phyloP scores from a whole-genome alignment of 2,113 vertebrate species.

The Morone chrysops region DNA sequence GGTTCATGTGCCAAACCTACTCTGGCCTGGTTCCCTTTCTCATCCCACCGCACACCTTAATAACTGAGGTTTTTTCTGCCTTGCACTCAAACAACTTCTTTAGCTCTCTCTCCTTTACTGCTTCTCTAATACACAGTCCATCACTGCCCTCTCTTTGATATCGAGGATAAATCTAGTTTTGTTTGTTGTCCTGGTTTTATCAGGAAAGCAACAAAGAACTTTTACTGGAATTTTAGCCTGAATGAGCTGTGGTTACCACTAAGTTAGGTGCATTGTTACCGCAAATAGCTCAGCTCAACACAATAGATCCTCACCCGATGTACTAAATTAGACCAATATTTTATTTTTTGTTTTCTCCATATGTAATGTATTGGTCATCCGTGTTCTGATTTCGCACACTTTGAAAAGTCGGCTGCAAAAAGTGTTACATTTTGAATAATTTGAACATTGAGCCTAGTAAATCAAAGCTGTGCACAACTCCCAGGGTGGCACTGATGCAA shows the following conservation, averaged over 20 bases:
- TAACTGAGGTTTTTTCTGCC: background rate
- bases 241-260: background rate
- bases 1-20: slow-evolving; percentile 20
- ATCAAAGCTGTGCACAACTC: background rate
- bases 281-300: background rate
- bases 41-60: background rate
- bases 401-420: background rate
- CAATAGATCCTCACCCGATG: background rate
- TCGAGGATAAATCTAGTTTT: background rate
- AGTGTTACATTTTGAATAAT: background rate
- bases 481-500: background rate
- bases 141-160: background rate
- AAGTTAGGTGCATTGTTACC: background rate
- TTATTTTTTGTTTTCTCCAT: background rate
- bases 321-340: background rate
- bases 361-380: background rate
- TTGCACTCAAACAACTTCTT: background rate
- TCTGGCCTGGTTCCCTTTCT: background rate
- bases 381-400: background rate
- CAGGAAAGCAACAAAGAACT: background rate
- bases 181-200: background rate
- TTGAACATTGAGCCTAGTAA: background rate
- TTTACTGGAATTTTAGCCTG: background rate
- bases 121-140: background rate
- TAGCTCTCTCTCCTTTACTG: no score